phyloP scores from a whole-genome alignment of 2,888 invertebrate genomes.

The Mythimna vitellina region DNA sequence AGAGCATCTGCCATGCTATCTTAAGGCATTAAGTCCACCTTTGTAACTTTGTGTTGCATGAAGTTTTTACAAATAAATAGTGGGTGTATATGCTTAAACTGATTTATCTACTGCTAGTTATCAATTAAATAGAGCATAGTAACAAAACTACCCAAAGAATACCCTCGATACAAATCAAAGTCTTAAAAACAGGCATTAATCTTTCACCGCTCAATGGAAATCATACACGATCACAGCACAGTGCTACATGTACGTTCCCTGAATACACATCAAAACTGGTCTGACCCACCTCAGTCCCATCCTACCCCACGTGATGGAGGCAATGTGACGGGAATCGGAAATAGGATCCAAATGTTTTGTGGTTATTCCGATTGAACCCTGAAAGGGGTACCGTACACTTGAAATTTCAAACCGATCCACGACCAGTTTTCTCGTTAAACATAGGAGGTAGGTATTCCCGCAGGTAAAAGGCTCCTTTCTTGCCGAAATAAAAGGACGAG shows the following conservation, averaged over 20 bases:
- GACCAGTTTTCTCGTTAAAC: conserved; percentile 80
- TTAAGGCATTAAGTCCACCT: too few relatives aligned
- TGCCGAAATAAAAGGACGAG: conserved; percentile 69
- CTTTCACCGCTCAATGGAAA: conserved; percentile 53
- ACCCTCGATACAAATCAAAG: conserved; percentile 10
- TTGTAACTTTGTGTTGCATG: too few relatives aligned
- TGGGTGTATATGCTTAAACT: too few relatives aligned
- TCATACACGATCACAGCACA: conserved; percentile 60
- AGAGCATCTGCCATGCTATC: too few relatives aligned
- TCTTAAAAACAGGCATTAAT: conserved; percentile 54
- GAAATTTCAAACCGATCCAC: conserved; percentile 80
- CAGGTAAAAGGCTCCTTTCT: conserved; percentile 76
- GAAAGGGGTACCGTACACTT: conserved; percentile 82
- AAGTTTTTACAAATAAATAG: too few relatives aligned
- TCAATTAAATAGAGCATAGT: background rate
- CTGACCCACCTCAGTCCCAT: conserved; percentile 69
- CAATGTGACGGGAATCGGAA: conserved; percentile 87
- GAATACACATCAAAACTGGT: conserved; percentile 77
- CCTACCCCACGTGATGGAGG: conserved; percentile 81
- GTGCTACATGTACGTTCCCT: conserved; percentile 64
- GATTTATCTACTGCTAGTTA: too few relatives aligned
- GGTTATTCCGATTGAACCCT: conserved; percentile 87
- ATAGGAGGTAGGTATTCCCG: conserved; percentile 71
- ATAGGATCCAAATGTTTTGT: conserved; percentile 86
- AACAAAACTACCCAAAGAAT: background rate